Conservation (phyloP, 2,797 vertebrate genomes). For the Dryobates pubescens region DNA sequence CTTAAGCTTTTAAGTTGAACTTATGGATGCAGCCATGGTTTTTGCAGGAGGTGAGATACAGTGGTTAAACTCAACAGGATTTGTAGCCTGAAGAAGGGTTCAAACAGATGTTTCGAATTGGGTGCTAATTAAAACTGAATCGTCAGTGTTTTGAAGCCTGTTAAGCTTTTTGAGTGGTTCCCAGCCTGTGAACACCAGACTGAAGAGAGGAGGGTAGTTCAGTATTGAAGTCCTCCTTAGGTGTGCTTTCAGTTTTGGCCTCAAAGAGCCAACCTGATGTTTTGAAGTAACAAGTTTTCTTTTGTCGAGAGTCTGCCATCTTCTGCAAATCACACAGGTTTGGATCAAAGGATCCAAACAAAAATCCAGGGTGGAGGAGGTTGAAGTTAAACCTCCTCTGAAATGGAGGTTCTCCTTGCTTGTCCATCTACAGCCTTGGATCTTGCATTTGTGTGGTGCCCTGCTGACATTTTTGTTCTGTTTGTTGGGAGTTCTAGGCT, state of each 20-base stretch:
- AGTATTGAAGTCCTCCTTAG: not conserved
- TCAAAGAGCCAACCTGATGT: not conserved
- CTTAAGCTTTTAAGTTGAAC: not conserved
- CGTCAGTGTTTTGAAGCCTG: not conserved
- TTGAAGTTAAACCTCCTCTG: not conserved
- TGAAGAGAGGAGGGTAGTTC: not conserved
- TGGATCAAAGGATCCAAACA: not conserved
- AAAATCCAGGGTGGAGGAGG: not conserved
- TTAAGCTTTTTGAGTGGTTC: not conserved
- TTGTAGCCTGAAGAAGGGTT: not conserved
- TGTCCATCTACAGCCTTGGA: not conserved
- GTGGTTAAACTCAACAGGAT: not conserved
- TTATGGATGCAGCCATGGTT: not conserved
- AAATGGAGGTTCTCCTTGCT: not conserved
- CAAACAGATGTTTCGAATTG: not conserved
- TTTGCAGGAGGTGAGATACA: not conserved
- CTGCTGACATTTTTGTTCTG: not conserved
- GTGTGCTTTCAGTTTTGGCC: not conserved
- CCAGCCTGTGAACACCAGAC: not conserved
- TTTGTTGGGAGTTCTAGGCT: not conserved
- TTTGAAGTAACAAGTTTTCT: not conserved
- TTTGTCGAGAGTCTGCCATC: not conserved
- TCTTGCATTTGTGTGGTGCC: not conserved
- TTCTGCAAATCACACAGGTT: not conserved
- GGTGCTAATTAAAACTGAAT: slow-evolving; percentile 3